phyloP scores from a whole-genome alignment of 2,113 vertebrate genomes.

The Cololabis saira region DNA sequence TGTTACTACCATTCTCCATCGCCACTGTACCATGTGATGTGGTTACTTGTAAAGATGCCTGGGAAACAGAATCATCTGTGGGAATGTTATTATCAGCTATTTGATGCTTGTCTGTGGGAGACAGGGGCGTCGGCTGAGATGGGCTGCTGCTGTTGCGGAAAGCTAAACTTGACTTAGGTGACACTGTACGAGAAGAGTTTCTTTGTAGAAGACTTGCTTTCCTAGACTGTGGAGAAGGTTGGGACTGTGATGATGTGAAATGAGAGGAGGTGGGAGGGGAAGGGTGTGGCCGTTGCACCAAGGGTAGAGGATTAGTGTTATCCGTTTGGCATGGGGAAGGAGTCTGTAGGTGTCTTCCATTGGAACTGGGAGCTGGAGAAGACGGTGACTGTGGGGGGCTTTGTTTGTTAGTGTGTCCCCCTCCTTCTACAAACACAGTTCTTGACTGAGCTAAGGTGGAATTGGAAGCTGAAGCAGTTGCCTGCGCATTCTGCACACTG shows the following conservation, averaged over 20 bases:
- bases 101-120: conserved; percentile 35
- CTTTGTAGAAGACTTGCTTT: conserved; percentile 53
- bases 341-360: conserved; percentile 37
- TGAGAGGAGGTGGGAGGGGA: conserved; percentile 45
- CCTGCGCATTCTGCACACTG: conserved; percentile 76
- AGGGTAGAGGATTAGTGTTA: conserved; percentile 56
- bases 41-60: conserved; percentile 32
- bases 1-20: conserved; percentile 31
- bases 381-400: conserved; percentile 53
- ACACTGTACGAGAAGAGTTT: conserved; percentile 39
- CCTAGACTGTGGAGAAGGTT: conserved; percentile 24
- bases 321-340: conserved; percentile 51
- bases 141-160: conserved; percentile 50
- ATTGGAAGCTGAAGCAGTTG: conserved; percentile 46
- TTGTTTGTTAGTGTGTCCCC: conserved; percentile 58
- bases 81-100: conserved; percentile 40
- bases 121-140: conserved; percentile 9
- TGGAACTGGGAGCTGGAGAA: conserved; percentile 42
- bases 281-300: conserved; percentile 40
- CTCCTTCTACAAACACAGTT: conserved; percentile 47
- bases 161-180: conserved; percentile 45
- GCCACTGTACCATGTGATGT: conserved; percentile 22
- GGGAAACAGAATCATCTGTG: conserved; percentile 42
- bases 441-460: conserved; percentile 40
- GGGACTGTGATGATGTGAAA: conserved; percentile 50